Base-by-base conservation (phyloP, 2,797 vertebrate genomes). In the Sebastes alutus region DNA sequence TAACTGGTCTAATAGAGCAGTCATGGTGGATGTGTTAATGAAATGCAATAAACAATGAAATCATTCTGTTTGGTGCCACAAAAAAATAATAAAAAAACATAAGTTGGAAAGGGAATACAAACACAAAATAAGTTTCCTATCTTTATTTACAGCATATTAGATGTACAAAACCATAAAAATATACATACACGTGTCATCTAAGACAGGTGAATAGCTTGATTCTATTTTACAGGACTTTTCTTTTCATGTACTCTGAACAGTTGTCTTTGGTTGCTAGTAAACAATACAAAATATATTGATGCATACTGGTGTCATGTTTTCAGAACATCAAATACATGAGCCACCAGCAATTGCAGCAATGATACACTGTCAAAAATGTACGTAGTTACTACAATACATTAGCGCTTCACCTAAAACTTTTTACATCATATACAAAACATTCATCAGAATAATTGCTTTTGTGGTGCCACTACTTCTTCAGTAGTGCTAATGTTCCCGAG, bases 121-220 rank as follows among this genome's bases (percentile, higher is more conserved):
- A 76, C 32, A 71, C 73, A 65, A 55, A 33, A 42, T 74, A 90
- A 25, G 73, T 90, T 90, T 94, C 73, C 88, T 88, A 80, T 89
- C 85, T 96, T 96, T 96, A 96, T 96, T 96, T 96, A 96, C 95
- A 95, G 88, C 80, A 95, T 89, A 94, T 94, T 93, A 92, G 93
- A 95, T 95, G 92, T 95, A 96, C 93, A 96, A 93, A 93, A 92
- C 86, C 93, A 93, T 95, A 94, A 93, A 95, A 95, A 96, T 95
- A 95, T 93, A 96, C 94, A 94, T 93, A 93, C 84, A 88, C 78
- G 65, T 91, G 89, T 89, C 85, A 89, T 94, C 92, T 93, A 92
- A 88, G 78, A 90, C 81, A 85, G 87, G 87, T 84, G 82, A 89
- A 90, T 78, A 84, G 73, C 80, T 91, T 83, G 77, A n/a, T 83